Percentiles rank a stretch among this genome's conserved stretches.
These are phyloP conservation scores for Ganaspis brasiliensis DNA, from an alignment of 2,888 invertebrate species.

Conservation along the genomic window DNA sequence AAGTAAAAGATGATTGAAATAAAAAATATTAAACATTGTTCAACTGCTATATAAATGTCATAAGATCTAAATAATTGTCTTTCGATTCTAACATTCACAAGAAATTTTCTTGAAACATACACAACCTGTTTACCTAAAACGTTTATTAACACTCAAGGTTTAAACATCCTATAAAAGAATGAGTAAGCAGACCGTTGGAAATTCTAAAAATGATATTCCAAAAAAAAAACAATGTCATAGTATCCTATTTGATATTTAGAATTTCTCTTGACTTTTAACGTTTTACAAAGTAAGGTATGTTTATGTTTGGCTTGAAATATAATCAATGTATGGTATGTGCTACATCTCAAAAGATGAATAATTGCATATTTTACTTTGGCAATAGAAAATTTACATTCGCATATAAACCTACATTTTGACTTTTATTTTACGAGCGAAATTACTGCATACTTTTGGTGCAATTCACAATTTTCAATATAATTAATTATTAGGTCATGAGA, in stretches of 20 bases:
- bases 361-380: constrained; percentile 8
- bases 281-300: not conserved
- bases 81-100: no score
- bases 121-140: no score
- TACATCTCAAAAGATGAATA: not conserved
- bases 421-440: not conserved
- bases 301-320: not conserved
- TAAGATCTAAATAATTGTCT: no score
- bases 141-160: no score
- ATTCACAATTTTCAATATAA: not conserved
- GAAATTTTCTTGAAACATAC: no score
- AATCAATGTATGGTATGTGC: not conserved
- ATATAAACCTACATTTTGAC: constrained; percentile 30
- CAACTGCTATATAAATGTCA: no score
- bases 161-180: no score
- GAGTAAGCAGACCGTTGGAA: no score
- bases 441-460: not conserved
- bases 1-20: no score
- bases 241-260: not conserved
- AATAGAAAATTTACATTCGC: constrained; percentile 17
- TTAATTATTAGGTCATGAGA: not conserved
- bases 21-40: no score
- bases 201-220: no score
- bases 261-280: not conserved
- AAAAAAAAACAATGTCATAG: not conserved